These are phyloP conservation scores for Spheniscus humboldti DNA, from an alignment of 2,797 vertebrate species.

Conservation along the genomic window DNA sequence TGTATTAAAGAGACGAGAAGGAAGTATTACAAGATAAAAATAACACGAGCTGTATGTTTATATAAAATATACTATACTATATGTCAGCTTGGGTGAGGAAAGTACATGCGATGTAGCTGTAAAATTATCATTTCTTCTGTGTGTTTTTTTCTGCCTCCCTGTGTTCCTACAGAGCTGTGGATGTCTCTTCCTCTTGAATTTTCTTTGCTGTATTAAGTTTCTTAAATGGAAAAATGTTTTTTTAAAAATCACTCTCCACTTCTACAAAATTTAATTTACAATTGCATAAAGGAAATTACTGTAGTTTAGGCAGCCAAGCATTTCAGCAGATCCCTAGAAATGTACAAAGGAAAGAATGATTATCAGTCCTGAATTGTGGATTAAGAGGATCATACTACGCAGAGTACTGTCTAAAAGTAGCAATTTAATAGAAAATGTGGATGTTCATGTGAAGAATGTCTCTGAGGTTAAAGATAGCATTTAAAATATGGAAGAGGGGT, in stretches of 20 bases:
- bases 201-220: constrained; percentile 35
- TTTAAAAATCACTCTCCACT: background rate
- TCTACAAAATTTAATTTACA: constrained; percentile 49
- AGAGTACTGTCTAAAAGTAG: constrained; percentile 36
- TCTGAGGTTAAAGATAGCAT: background rate
- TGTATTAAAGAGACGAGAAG: background rate
- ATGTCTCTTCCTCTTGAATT: background rate
- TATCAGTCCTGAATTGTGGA: constrained; percentile 41
- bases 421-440: constrained; percentile 32
- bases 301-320: constrained; percentile 53
- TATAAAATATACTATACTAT: background rate
- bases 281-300: constrained; percentile 44
- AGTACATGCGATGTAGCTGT: background rate
- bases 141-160: background rate
- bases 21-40: background rate
- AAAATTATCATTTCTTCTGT: background rate
- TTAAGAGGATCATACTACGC: constrained; percentile 41
- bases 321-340: constrained; percentile 44
- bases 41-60: background rate
- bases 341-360: constrained; percentile 34
- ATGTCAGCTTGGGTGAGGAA: background rate
- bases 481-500: background rate
- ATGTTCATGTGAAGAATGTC: constrained; percentile 10
- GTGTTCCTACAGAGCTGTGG: background rate
- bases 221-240: background rate